Evolutionary conservation across 2,888 invertebrate species (phyloP).

Genomic region (Dryococelus australis): DNA sequence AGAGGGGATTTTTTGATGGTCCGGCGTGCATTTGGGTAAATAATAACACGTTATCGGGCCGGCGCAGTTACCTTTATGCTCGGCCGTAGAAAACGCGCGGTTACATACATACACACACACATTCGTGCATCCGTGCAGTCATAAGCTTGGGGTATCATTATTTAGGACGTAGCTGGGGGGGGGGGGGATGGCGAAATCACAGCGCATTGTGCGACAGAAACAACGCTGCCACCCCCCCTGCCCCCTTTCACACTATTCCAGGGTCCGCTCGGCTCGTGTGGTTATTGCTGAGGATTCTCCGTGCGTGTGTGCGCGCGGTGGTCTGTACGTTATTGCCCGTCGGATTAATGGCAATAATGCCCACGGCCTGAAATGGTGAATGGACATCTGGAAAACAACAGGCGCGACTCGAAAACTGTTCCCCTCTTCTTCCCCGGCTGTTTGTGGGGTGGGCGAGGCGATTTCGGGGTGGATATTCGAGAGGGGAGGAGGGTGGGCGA

Average conservation of each 20-base stretch:
- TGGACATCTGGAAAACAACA: constrained; percentile 36
- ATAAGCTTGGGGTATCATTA: constrained; percentile 9
- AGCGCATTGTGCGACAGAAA: constrained; percentile 24
- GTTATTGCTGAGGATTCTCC: constrained; percentile 44
- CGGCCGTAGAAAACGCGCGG: constrained; percentile 16
- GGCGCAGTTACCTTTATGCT: constrained; percentile 11
- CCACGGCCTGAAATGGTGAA: constrained; percentile 37
- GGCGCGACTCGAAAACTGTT: constrained; percentile 13
- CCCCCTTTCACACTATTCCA: not conserved
- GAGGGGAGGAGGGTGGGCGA: not conserved
- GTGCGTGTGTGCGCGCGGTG: not conserved
- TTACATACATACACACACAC: not conserved
- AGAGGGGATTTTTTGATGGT: constrained; percentile 26
- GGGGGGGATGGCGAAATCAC: not conserved
- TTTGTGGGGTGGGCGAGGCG: too few relatives aligned
- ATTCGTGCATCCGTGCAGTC: not conserved
- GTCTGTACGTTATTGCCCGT: constrained; percentile 23
- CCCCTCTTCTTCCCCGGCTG: not conserved
- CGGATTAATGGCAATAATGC: constrained; percentile 47
- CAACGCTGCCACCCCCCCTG: not conserved
- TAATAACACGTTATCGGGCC: constrained; percentile 31
- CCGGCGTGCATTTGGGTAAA: constrained; percentile 42
- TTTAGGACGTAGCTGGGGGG: not conserved
- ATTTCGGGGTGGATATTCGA: not conserved
- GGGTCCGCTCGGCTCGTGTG: constrained; percentile 31